Conservation (phyloP, 2,797 vertebrate genomes). For the Danio jaintianensis region DNA sequence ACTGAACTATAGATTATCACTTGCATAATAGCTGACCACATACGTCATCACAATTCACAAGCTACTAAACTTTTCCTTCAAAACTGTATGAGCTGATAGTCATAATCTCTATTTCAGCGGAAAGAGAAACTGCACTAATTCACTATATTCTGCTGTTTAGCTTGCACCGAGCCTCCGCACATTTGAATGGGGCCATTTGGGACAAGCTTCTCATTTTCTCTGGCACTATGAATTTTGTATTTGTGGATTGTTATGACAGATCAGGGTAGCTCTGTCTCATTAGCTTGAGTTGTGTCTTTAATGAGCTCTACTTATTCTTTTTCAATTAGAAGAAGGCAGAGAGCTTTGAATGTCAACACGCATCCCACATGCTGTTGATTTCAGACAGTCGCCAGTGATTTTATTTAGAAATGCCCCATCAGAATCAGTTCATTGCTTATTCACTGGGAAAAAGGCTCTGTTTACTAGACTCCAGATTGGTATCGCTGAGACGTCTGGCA, state of each 20-base stretch:
- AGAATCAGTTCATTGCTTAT: not conserved
- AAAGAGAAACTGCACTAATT: not conserved
- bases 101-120: not conserved
- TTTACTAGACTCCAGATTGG: slow-evolving; percentile 9
- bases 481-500: not conserved
- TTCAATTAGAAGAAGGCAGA: slow-evolving; percentile 4
- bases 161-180: not conserved
- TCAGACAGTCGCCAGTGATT: not conserved
- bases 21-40: not conserved
- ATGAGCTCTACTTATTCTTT: slow-evolving; percentile 4
- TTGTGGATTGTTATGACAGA: slow-evolving; percentile 13
- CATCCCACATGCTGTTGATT: not conserved
- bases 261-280: slow-evolving; percentile 14
- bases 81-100: not conserved
- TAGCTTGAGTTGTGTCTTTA: slow-evolving; percentile 10
- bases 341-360: slow-evolving; percentile 2
- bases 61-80: not conserved
- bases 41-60: not conserved
- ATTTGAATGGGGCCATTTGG: not conserved
- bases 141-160: not conserved
- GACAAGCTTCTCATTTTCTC: not conserved
- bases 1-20: no score
- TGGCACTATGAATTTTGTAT: not conserved
- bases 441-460: not conserved
- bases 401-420: not conserved